A percentile compares a stretch with the other conserved stretches of the same genome.
Conservation (phyloP, 2,113 vertebrate species). For the Stigmatopora argus region DNA sequence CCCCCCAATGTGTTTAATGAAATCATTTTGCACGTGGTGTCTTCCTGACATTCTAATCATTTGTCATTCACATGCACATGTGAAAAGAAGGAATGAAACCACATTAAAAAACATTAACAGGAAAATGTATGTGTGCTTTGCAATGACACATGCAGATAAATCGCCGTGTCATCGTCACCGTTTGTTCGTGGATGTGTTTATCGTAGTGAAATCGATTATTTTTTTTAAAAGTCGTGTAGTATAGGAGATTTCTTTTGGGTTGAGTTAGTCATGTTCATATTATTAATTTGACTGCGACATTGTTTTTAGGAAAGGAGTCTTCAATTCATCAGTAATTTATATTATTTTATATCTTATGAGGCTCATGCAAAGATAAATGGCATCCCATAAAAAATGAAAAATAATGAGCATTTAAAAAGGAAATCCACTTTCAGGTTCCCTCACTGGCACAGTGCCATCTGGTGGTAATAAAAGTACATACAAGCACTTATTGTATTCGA, state of each 20-base stretch:
- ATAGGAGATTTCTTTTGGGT: neutral
- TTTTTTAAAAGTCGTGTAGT: too few relatives aligned
- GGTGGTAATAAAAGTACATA: conserved; percentile 14
- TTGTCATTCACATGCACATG: neutral
- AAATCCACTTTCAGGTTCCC: neutral
- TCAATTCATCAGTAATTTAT: neutral
- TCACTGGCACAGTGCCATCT: conserved; percentile 28
- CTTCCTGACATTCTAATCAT: neutral
- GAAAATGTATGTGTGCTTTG: neutral
- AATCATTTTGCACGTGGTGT: neutral
- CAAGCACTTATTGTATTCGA: too few relatives aligned
- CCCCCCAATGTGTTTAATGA: neutral
- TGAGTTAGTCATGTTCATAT: neutral
- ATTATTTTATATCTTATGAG: too few relatives aligned
- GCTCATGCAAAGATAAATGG: too few relatives aligned
- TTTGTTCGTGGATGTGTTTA: neutral
- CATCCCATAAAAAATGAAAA: neutral
- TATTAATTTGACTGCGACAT: neutral
- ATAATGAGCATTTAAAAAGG: neutral
- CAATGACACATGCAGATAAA: neutral
- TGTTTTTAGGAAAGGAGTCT: neutral
- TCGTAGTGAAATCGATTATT: neutral
- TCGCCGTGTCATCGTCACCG: neutral
- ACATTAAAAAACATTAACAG: neutral
- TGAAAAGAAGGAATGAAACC: neutral